Base-by-base conservation (phyloP, 2,888 invertebrate genomes). In the Eremobia ochroleuca region DNA sequence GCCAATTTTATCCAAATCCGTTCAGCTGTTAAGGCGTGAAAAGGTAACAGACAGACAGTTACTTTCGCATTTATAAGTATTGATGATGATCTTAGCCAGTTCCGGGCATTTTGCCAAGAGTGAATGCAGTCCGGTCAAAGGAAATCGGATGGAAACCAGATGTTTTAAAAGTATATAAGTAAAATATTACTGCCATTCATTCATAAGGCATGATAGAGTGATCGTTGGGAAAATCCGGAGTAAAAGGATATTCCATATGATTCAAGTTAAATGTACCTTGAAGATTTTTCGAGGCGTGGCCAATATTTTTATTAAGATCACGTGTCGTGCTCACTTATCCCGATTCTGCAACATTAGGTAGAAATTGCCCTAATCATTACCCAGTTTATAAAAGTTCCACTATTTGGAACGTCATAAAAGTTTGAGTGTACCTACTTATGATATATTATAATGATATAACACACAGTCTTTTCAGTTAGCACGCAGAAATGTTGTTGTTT, bases 101-200 rank as follows among this genome's bases (percentile, higher is more conserved):
- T 59, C 37, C 31, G 74, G 83, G 81, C 68, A 18, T 43, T 6
- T 18, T 4, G 61, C 79, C 83, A 83, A 55, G 59, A 64, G 15
- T 21, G 40, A 82, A 62, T 34, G n/a, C n/a, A 83, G 68, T n/a
- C 59, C 0, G 21, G 31, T 67, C 9, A 11, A 25, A 49, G 55
- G 8, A 59, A 73, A 65, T 73, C 28, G 15, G 34, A 77, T 46
- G 58, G 65, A 82, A 55, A 66, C 65, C 69, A 61, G 77, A 82
- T 69, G 82, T 28, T 69, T 65, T 31, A 43, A 65, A 65, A 59
- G 79, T 52, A 18, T 55, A 43, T 6, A 28, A 28, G 34, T 64
- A 77, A 82, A 82, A 82, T 76, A 77, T 80, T 65, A 34, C 76
- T 64, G 46, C 55, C 31, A 79, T 46, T 65, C 8, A 31, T 61